These are phyloP conservation scores for rat (Rattus norvegicus) DNA, from an alignment of 2,113 vertebrate genomes.

Conservation along the genomic window DNA sequence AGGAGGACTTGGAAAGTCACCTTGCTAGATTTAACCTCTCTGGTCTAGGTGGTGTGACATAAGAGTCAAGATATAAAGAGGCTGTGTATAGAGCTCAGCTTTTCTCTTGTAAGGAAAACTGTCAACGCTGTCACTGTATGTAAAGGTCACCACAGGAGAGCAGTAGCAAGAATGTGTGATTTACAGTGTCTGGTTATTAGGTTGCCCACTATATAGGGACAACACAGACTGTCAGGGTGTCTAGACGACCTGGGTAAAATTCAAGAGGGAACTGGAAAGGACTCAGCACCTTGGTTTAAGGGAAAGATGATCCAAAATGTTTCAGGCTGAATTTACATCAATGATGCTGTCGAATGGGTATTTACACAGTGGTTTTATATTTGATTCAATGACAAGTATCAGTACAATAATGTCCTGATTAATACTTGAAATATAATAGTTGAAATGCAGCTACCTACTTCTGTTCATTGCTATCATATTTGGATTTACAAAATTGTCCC, in stretches of 20 bases:
- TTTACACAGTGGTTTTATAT: neutral
- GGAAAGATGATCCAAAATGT: neutral
- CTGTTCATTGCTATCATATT: neutral
- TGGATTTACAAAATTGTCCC: neutral
- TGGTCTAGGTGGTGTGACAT: neutral
- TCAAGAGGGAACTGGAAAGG: neutral
- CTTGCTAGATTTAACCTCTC: neutral
- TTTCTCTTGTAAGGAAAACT: neutral
- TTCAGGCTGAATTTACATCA: neutral
- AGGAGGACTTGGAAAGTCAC: neutral
- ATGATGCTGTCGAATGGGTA: neutral
- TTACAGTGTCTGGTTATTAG: neutral
- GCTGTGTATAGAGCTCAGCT: neutral
- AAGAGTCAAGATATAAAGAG: neutral
- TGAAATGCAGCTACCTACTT: constrained; percentile 11
- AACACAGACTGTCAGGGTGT: fast-evolving
- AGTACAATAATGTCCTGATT: neutral
- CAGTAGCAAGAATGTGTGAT: neutral
- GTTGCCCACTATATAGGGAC: neutral
- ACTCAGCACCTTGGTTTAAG: neutral
- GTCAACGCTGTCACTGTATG: neutral
- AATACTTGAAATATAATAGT: neutral
- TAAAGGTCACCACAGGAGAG: neutral
- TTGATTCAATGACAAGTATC: neutral
- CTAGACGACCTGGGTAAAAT: neutral